Evolutionary conservation across 2,113 vertebrate species (phyloP).

Genomic region (Andinoacara biseriatus): DNA sequence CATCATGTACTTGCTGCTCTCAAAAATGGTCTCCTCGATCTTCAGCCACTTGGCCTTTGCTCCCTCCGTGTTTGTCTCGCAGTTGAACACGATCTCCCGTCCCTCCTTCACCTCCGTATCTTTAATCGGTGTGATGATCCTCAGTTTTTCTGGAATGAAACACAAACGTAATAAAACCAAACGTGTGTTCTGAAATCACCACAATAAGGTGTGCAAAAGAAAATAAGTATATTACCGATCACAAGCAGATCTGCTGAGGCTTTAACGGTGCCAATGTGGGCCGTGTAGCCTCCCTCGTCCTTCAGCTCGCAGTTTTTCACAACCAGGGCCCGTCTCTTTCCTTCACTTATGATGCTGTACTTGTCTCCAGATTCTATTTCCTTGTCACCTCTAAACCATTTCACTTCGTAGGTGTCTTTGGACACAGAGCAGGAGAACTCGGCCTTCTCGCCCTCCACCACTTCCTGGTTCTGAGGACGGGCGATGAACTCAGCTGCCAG

Average conservation of each 20-base stretch:
- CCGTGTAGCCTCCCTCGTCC: constrained; percentile 88
- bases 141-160: constrained; percentile 90
- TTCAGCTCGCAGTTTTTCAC: constrained; percentile 86
- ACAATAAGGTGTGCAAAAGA: too few species aligned
- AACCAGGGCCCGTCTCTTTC: constrained; percentile 89
- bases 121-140: constrained; percentile 90
- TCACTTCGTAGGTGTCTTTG: constrained; percentile 90
- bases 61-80: constrained; percentile 94
- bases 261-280: constrained; percentile 86
- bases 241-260: constrained; percentile 89
- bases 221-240: constrained; percentile 83
- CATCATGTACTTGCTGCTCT: constrained; percentile 93
- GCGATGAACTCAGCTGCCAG: constrained; percentile 96
- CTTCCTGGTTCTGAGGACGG: constrained; percentile 92
- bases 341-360: constrained; percentile 89
- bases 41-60: constrained; percentile 97
- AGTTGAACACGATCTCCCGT: constrained; percentile 92
- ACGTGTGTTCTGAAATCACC: accelerated
- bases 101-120: constrained; percentile 90
- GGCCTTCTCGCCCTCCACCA: constrained; percentile 94
- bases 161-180: not conserved
- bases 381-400: constrained; percentile 87
- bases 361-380: constrained; percentile 87
- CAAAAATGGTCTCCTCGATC: constrained; percentile 92
- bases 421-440: constrained; percentile 95